phyloP scores from a whole-genome alignment of 2,113 vertebrate genomes.

The Axis porcinus region DNA sequence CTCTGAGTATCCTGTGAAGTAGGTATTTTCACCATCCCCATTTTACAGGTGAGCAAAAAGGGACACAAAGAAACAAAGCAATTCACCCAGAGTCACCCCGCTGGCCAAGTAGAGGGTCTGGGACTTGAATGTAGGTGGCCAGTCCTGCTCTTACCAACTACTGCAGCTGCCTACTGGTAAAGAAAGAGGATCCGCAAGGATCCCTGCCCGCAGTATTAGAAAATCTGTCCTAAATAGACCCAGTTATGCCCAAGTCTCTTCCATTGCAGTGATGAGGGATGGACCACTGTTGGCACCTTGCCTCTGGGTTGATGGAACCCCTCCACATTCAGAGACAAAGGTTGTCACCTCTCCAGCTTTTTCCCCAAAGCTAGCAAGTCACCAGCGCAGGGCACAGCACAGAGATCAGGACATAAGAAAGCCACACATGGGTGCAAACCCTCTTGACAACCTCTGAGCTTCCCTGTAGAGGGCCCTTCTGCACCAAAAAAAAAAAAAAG shows the following conservation, averaged over 20 bases:
- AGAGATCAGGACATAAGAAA: not conserved
- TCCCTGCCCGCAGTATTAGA: not conserved
- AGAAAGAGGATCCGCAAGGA: not conserved
- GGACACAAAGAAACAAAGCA: not conserved
- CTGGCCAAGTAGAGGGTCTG: not conserved
- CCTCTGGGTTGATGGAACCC: not conserved
- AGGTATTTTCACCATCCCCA: not conserved
- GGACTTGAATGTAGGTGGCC: not conserved
- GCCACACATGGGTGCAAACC: fast-evolving
- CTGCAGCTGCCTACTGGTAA: not conserved
- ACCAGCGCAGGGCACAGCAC: not conserved
- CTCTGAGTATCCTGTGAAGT: not conserved
- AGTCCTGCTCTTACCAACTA: not conserved
- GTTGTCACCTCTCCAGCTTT: not conserved
- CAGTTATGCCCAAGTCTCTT: not conserved
- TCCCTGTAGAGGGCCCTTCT: not conserved
- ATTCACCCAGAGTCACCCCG: not conserved
- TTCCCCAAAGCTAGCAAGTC: not conserved
- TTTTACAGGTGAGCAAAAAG: not conserved
- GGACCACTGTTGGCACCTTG: not conserved
- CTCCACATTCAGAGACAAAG: not conserved
- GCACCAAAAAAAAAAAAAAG: not conserved
- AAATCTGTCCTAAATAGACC: not conserved
- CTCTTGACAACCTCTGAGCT: not conserved
- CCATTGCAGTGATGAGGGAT: no score